These are phyloP conservation scores for Sebastes itinus DNA, from an alignment of 2,797 vertebrate species.

Conservation along the genomic window DNA sequence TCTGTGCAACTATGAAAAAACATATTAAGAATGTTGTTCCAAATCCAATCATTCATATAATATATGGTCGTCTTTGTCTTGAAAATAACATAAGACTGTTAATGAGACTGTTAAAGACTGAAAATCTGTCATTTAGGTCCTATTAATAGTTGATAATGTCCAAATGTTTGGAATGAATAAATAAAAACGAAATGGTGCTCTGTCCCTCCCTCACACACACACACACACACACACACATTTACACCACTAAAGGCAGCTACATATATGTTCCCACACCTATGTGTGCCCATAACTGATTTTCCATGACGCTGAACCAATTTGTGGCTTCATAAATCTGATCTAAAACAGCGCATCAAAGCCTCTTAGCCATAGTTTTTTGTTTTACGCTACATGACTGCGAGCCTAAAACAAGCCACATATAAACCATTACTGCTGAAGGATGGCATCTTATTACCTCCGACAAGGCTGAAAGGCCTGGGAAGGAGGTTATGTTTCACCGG, in stretches of 20 bases:
- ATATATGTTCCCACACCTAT: not conserved
- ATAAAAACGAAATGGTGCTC: not conserved
- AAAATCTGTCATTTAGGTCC: not conserved
- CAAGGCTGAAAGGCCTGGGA: too few relatives aligned
- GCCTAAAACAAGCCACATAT: conserved; percentile 1
- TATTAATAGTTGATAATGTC: not conserved
- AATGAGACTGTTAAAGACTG: too few relatives aligned
- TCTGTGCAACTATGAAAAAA: not conserved
- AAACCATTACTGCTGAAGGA: not conserved
- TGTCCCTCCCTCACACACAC: not conserved
- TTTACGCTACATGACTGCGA: not conserved
- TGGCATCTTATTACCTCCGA: not conserved
- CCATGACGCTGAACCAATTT: conserved; percentile 30
- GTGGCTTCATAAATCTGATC: conserved; percentile 31
- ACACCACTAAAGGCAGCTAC: not conserved
- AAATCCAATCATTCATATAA: not conserved
- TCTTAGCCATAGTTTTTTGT: not conserved
- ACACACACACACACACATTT: not conserved
- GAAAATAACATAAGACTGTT: not conserved
- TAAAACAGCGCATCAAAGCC: conserved; percentile 3
- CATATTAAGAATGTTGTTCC: not conserved
- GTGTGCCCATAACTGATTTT: conserved; percentile 18
- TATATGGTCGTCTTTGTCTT: not conserved
- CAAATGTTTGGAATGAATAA: not conserved
- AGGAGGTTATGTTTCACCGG: too few relatives aligned